Conservation (phyloP, 2,888 invertebrate species). For the Cartodere bifasciata region DNA sequence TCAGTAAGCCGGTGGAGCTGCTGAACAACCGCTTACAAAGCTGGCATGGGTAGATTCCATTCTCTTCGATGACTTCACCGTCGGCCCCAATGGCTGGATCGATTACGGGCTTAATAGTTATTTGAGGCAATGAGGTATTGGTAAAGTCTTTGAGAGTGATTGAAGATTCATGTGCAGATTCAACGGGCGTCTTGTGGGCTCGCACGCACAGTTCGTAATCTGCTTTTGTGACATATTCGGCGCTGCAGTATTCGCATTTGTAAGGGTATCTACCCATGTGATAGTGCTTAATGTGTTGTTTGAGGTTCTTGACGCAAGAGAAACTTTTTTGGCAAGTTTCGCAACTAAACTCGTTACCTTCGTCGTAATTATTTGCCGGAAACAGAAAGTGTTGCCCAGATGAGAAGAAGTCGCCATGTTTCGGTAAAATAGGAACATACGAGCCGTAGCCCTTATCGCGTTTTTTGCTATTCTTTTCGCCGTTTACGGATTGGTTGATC, state of each 20-base stretch:
- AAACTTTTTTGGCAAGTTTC: constrained; percentile 27
- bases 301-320: constrained; percentile 23
- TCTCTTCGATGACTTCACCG: constrained; percentile 13
- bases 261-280: constrained; percentile 29
- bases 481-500: constrained; percentile 17
- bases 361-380: constrained; percentile 12
- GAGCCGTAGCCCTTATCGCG: constrained; percentile 17
- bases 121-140: constrained; percentile 9
- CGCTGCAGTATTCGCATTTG: constrained; percentile 27
- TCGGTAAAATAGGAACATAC: constrained; percentile 20
- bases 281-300: constrained; percentile 26
- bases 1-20: constrained; percentile 26
- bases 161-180: constrained; percentile 17
- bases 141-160: constrained; percentile 28
- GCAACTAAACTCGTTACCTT: constrained; percentile 19
- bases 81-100: constrained; percentile 6
- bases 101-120: neutral
- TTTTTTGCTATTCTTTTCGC: constrained; percentile 13
- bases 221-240: constrained; percentile 23
- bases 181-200: constrained; percentile 17
- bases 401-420: constrained; percentile 19
- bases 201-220: constrained; percentile 25
- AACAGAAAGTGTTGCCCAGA: constrained; percentile 30
- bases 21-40: constrained; percentile 25
- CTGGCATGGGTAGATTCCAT: constrained; percentile 24